Conservation (phyloP, 2,113 vertebrate genomes). For the Apaloderma vittatum region DNA sequence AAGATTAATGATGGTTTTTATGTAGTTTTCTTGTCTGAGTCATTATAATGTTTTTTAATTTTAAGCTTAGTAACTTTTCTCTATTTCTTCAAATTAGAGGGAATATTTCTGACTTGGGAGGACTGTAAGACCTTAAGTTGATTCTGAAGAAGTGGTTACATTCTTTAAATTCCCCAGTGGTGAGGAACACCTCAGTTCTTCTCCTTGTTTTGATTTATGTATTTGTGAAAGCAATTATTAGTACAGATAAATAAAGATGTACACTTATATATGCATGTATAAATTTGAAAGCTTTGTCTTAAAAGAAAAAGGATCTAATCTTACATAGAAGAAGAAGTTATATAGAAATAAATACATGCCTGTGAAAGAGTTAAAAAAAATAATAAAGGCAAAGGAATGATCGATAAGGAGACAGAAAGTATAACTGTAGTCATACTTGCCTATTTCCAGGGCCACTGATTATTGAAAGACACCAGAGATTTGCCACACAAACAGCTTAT, state of each 20-base stretch:
- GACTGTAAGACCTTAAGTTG: not conserved
- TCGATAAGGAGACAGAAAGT: not conserved
- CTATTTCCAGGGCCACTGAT: not conserved
- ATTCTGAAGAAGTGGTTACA: not conserved
- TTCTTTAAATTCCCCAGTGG: not conserved
- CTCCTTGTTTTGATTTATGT: not conserved
- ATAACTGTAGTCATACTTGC: accelerated
- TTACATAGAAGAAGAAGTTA: not conserved
- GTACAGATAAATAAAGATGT: not conserved
- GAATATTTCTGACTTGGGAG: not conserved
- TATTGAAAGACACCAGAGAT: not conserved
- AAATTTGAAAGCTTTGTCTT: not conserved
- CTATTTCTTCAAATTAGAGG: not conserved
- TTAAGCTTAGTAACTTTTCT: not conserved
- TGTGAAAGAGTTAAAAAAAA: not conserved
- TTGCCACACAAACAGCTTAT: not conserved
- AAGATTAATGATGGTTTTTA: not conserved
- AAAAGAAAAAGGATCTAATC: not conserved
- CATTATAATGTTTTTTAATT: not conserved
- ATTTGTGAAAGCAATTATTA: not conserved
- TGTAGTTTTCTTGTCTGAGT: not conserved
- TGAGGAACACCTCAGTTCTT: not conserved
- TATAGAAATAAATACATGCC: not conserved
- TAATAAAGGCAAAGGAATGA: accelerated
- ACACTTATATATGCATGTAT: accelerated